Conservation (phyloP, 2,888 invertebrate genomes). For the Fissipunctia ypsillon region DNA sequence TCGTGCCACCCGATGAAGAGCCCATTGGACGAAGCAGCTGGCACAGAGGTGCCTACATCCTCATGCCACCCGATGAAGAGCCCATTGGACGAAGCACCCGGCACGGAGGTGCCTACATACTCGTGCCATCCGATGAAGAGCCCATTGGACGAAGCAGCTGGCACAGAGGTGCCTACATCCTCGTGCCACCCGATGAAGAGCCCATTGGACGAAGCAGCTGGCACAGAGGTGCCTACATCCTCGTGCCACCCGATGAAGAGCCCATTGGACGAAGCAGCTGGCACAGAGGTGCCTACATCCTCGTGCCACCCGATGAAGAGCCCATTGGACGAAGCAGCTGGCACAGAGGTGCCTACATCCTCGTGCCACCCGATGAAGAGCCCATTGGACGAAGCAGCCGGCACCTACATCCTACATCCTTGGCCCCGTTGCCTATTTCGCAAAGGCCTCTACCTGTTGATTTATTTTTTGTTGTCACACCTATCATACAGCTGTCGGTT, state of each 20-base stretch:
- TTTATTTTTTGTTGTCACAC: conserved; percentile 73
- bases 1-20: conserved; percentile 30
- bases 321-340: conserved; percentile 49
- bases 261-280: conserved; percentile 49
- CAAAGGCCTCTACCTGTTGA: conserved; percentile 78
- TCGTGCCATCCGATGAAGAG: conserved; percentile 28
- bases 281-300: no score
- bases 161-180: no score
- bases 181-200: conserved; percentile 30
- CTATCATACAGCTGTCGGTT: conserved; percentile 63
- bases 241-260: conserved; percentile 30
- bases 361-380: conserved; percentile 26
- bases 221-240: no score
- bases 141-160: conserved; percentile 49
- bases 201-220: conserved; percentile 49
- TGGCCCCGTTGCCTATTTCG: conserved; percentile 78
- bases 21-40: conserved; percentile 49
- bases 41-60: no score
- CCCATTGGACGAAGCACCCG: conserved; percentile 49
- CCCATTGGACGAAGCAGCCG: conserved; percentile 49
- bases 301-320: conserved; percentile 30
- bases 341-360: no score
- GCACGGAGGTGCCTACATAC: no score
- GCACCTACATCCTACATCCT: conserved; percentile 74
- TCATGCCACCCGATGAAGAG: conserved; percentile 30